Percentiles rank a stretch among this genome's conserved stretches.
Conservation (phyloP, 2,113 vertebrate species). For the Charina bottae region DNA sequence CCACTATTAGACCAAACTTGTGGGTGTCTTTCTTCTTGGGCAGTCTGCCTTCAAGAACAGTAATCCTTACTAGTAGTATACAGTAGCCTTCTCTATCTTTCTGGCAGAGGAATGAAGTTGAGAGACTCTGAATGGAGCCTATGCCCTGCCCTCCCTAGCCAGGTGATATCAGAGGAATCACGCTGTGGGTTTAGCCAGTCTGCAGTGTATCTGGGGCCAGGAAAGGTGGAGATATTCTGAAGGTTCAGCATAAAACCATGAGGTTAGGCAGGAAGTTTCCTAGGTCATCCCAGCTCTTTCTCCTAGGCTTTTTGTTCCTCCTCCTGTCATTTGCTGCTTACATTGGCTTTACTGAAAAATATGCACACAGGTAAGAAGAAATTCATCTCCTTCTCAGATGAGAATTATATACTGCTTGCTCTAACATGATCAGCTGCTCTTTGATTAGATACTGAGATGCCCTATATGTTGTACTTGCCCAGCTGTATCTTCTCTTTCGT, state of each 20-base stretch:
- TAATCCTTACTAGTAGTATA: too few relatives aligned
- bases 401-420: neutral
- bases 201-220: neutral
- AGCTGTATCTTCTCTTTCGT: neutral
- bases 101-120: conserved; percentile 8
- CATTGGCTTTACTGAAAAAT: conserved; percentile 7
- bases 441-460: neutral
- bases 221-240: neutral
- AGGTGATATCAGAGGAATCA: neutral
- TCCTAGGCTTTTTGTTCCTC: conserved; percentile 32
- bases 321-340: conserved; percentile 15
- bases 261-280: conserved; percentile 11
- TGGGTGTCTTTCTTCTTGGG: neutral
- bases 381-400: neutral
- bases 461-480: neutral
- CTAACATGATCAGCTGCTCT: neutral
- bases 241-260: neutral
- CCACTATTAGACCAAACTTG: neutral
- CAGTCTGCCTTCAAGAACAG: neutral
- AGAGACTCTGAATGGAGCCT: conserved; percentile 15
- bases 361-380: conserved; percentile 57
- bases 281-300: conserved; percentile 22
- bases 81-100: neutral
- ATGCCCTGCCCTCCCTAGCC: neutral
- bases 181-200: conserved; percentile 12